Evolutionary conservation across 2,888 invertebrate species (phyloP), one percentile per base, ranked within the genome.

Genomic region (Disparrhopalites patrizii): DNA sequence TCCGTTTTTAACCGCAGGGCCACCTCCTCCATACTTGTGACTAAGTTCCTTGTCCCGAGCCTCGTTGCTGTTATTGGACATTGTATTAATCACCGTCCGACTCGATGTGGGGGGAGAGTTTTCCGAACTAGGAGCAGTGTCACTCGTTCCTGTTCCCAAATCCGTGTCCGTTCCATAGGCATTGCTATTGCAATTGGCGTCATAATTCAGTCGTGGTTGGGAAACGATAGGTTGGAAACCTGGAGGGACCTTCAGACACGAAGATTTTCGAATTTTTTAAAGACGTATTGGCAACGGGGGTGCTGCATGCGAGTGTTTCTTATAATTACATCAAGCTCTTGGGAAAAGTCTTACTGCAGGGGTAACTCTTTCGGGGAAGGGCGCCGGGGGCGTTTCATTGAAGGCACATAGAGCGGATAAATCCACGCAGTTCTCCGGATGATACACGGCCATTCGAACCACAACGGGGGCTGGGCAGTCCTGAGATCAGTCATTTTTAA

Each of bases 191-290:
- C 13, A 8, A 27, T n/a, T 20, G 13, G 10, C 23, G 5, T 4
- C 51, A 27, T 10, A 51, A 7, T 4, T 8, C 4, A 5, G 3
- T 30, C n/a, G 28, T 30, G 28, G 15, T 7, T n/a, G 4, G 20
- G 47, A 30, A 2, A 40, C 23, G 23, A 60, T 47, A 3, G 60
- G 47, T 5, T 60, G 27, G 23, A 60, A 60, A n/a, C 60, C 60
- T 3, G 60, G 60, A n/a, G 60, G 60, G 2, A 60, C 60, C 60
- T 60, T 23, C 38, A n/a, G 18, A 31, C 8, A 30, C 18, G 25
- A 54, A 10, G 25, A 54, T 27, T 54, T 25, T n/a, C 18, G 10
- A 27, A 27, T 25, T n/a, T n/a, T n/a, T n/a, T n/a, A n/a, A n/a
- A n/a, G n/a, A n/a, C n/a, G n/a, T n/a, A n/a, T n/a, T n/a, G n/a